phyloP scores from a whole-genome alignment of 2,797 vertebrate genomes.

The Gadopsis bispinosus region DNA sequence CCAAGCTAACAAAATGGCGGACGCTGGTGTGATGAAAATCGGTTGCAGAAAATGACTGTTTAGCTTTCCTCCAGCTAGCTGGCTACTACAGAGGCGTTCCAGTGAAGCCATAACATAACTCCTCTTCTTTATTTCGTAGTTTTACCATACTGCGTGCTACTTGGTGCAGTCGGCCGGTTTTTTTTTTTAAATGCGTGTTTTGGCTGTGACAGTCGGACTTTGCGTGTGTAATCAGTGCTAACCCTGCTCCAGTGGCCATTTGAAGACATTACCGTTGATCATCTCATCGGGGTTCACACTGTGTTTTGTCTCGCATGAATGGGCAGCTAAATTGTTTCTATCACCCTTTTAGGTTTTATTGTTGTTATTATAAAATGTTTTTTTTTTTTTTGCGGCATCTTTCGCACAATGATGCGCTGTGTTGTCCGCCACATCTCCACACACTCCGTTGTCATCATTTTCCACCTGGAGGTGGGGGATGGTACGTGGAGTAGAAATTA shows the following conservation, averaged over 20 bases:
- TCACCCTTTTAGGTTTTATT: neutral
- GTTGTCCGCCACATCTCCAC: conserved; percentile 36
- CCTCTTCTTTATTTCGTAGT: neutral
- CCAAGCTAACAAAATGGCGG: conserved; percentile 85
- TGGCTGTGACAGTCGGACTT: conserved; percentile 16
- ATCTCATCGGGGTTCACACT: conserved; percentile 11
- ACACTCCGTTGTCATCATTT: conserved; percentile 55
- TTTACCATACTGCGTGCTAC: neutral
- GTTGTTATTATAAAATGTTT: neutral
- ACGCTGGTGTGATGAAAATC: conserved; percentile 60
- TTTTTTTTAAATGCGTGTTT: neutral
- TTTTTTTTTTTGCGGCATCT: conserved; percentile 4
- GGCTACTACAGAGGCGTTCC: neutral
- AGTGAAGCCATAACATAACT: neutral
- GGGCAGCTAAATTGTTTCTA: neutral
- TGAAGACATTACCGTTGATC: conserved; percentile 41
- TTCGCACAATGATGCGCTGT: conserved; percentile 18
- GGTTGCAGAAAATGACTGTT: conserved; percentile 47
- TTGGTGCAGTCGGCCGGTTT: accelerated
- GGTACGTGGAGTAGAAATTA: conserved; percentile 64
- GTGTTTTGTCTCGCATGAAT: conserved; percentile 17
- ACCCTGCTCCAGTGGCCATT: conserved; percentile 48
- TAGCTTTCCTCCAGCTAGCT: conserved; percentile 43
- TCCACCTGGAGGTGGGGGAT: conserved; percentile 78
- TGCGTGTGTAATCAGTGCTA: conserved; percentile 37